Conservation (phyloP, 2,888 invertebrate species). For the Drosophila emarginata region DNA sequence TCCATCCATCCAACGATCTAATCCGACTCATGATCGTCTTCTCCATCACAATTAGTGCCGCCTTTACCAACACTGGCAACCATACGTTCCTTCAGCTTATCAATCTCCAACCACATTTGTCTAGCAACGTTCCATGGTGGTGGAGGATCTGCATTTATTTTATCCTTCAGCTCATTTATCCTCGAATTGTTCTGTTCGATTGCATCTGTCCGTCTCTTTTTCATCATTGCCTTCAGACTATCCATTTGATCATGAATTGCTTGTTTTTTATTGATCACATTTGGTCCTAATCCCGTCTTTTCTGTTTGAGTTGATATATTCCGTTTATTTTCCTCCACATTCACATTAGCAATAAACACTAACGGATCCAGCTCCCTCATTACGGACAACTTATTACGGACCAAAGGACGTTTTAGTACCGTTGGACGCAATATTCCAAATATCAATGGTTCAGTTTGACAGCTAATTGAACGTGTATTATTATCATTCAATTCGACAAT, state of each 20-base stretch:
- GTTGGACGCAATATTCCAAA: background rate
- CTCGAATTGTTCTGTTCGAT: conserved; percentile 4
- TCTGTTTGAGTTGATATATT: background rate
- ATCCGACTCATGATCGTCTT: background rate
- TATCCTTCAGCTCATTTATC: conserved; percentile 13
- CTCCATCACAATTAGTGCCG: background rate
- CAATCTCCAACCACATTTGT: conserved; percentile 50
- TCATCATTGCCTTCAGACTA: background rate
- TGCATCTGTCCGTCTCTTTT: conserved; percentile 9
- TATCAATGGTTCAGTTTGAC: background rate
- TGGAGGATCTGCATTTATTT: conserved; percentile 50
- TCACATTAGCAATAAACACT: background rate
- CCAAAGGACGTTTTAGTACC: background rate
- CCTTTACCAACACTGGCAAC: background rate
- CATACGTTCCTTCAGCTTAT: conserved; percentile 41
- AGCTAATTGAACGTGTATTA: background rate
- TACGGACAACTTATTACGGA: background rate
- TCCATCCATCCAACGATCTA: background rate
- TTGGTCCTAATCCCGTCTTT: background rate
- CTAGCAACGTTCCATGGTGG: conserved; percentile 46
- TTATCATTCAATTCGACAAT: background rate
- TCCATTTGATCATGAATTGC: background rate
- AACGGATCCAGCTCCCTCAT: background rate
- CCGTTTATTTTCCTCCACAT: background rate
- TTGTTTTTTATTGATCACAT: background rate